These are phyloP conservation scores for Plebejus anna DNA, from an alignment of 2,888 invertebrate genomes.

Conservation along the genomic window DNA sequence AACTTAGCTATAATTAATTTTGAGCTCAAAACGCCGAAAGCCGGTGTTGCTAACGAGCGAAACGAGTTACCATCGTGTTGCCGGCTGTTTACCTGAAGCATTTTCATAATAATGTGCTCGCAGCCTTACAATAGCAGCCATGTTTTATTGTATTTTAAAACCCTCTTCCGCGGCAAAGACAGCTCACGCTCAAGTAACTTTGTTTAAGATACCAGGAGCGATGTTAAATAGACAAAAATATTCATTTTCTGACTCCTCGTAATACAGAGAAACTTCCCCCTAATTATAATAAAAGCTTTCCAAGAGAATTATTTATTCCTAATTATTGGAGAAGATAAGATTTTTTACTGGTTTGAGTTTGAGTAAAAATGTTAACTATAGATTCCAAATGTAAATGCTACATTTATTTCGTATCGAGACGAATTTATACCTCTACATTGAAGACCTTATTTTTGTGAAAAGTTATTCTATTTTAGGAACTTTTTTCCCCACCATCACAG, in stretches of 20 bases:
- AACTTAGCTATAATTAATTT: constrained; percentile 24
- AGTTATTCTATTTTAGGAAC: too few relatives aligned
- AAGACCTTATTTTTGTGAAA: too few relatives aligned
- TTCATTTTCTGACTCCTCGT: constrained; percentile 8
- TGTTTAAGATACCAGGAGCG: constrained; percentile 19
- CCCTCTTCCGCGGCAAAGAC: background rate
- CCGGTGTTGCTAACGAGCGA: constrained; percentile 26
- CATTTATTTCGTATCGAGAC: too few relatives aligned
- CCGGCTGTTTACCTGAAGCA: constrained; percentile 30
- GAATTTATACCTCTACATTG: too few relatives aligned
- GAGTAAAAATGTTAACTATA: background rate
- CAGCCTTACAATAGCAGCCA: constrained; percentile 25
- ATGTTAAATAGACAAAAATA: constrained; percentile 13
- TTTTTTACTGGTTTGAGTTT: background rate
- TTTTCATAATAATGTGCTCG: constrained; percentile 31
- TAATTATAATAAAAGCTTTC: constrained; percentile 12
- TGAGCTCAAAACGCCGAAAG: constrained; percentile 23
- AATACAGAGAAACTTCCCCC: background rate
- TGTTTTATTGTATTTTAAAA: constrained; percentile 29
- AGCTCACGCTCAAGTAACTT: constrained; percentile 24
- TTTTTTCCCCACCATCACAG: too few relatives aligned
- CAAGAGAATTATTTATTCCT: background rate
- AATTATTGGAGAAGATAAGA: background rate
- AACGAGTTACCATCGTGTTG: constrained; percentile 24
- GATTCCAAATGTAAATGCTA: background rate